Conservation (phyloP, 2,113 vertebrate species). For the Hippoglossus stenolepis region DNA sequence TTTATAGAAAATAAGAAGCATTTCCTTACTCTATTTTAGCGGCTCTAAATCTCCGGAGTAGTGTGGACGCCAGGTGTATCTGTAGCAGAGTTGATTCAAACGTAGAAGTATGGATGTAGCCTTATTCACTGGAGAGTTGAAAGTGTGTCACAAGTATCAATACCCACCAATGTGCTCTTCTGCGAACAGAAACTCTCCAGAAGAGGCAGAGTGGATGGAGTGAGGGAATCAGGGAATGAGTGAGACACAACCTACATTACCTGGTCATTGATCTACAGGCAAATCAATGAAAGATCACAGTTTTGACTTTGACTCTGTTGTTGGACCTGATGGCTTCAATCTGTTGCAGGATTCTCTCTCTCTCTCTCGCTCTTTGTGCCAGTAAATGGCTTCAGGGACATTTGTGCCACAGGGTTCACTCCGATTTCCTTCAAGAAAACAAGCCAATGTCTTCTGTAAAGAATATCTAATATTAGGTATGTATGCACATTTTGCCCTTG, state of each 20-base stretch:
- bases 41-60: no score
- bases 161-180: not conserved
- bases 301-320: slow-evolving; percentile 15
- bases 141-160: not conserved
- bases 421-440: not conserved
- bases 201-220: not conserved
- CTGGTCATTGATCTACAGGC: not conserved
- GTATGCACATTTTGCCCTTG: slow-evolving; percentile 8
- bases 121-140: no score
- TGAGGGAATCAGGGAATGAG: slow-evolving; percentile 11
- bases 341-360: not conserved
- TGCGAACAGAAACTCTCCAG: not conserved
- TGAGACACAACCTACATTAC: not conserved
- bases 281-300: slow-evolving; percentile 40
- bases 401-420: not conserved
- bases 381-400: not conserved
- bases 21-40: no score
- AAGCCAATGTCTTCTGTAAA: not conserved
- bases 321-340: not conserved
- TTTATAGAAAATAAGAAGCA: no score
- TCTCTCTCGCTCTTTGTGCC: not conserved
- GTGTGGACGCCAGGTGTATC: no score
- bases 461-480: not conserved
- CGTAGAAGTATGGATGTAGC: no score
- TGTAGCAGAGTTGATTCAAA: no score